These are phyloP conservation scores for Nysson spinosus DNA, from an alignment of 2,888 invertebrate genomes.

Conservation along the genomic window DNA sequence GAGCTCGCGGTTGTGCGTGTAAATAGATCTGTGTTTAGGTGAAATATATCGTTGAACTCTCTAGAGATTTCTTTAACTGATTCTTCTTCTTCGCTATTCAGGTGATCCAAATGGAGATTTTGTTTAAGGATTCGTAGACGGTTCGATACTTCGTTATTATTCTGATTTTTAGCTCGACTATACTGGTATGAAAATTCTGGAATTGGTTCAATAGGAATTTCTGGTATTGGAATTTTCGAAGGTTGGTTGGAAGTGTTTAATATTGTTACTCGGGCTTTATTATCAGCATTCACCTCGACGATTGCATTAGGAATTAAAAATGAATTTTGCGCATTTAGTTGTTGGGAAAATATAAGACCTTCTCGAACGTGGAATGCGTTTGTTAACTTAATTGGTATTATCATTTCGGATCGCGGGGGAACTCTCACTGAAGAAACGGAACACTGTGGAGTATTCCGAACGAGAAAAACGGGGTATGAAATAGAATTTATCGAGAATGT, in stretches of 20 bases:
- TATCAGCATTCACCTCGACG: background rate
- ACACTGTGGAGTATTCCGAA: background rate
- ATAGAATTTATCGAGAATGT: background rate
- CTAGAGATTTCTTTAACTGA: background rate
- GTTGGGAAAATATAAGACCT: slow-evolving; percentile 1
- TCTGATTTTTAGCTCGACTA: background rate
- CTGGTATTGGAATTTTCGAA: slow-evolving; percentile 1
- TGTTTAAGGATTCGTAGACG: background rate
- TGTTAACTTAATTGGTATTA: slow-evolving; percentile 1
- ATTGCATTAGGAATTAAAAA: slow-evolving; percentile 6
- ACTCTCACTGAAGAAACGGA: background rate
- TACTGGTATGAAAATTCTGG: background rate
- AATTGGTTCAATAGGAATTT: slow-evolving; percentile 6
- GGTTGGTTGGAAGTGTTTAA: background rate
- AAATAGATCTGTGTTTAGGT: background rate
- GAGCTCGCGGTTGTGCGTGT: background rate
- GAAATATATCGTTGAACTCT: slow-evolving; percentile 6
- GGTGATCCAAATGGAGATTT: slow-evolving; percentile 1
- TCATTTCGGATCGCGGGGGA: slow-evolving; percentile 6
- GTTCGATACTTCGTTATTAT: background rate
- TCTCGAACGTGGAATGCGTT: background rate
- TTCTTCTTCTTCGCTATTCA: slow-evolving; percentile 1
- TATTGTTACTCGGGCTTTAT: background rate
- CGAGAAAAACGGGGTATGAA: background rate
- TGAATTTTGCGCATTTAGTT: slow-evolving; percentile 2